phyloP scores from a whole-genome alignment of 2,797 vertebrate genomes.

The Tokudaia muenninki region DNA sequence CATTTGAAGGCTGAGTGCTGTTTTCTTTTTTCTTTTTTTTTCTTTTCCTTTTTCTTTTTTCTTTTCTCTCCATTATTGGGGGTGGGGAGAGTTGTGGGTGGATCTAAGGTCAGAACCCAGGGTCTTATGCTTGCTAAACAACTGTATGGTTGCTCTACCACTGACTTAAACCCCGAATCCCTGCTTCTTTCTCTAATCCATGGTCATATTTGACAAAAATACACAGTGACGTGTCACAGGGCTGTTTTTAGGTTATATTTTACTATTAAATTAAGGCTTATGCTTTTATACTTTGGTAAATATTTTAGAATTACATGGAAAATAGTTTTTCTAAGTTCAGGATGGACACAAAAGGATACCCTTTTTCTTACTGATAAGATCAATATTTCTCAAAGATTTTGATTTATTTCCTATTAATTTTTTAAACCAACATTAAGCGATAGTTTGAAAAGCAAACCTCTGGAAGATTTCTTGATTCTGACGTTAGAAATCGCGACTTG shows the following conservation, averaged over 20 bases:
- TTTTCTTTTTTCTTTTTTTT: neutral
- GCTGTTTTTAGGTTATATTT: slow-evolving; percentile 66
- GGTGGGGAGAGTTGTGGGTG: neutral
- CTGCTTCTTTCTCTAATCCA: slow-evolving; percentile 47
- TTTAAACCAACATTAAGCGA: slow-evolving; percentile 66
- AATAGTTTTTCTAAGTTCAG: slow-evolving; percentile 65
- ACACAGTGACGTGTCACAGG: slow-evolving; percentile 26
- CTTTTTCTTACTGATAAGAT: slow-evolving; percentile 38
- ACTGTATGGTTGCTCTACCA: neutral
- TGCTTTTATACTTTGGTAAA: slow-evolving; percentile 67
- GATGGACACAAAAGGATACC: slow-evolving; percentile 56
- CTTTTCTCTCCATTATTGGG: neutral
- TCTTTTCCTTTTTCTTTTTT: neutral
- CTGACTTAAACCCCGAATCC: neutral
- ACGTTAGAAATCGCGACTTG: slow-evolving; percentile 81
- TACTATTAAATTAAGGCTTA: slow-evolving; percentile 66
- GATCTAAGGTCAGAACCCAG: neutral
- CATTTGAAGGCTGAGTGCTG: slow-evolving; percentile 64
- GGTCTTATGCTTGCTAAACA: neutral
- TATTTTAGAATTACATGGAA: slow-evolving; percentile 68
- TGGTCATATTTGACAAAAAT: slow-evolving; percentile 56
- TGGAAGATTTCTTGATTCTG: slow-evolving; percentile 85
- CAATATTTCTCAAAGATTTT: slow-evolving; percentile 14
- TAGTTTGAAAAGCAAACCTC: slow-evolving; percentile 84
- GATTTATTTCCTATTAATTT: slow-evolving; percentile 66